Evolutionary conservation across 2,888 invertebrate species (phyloP).

Genomic region (Himalopsyche tibetana): DNA sequence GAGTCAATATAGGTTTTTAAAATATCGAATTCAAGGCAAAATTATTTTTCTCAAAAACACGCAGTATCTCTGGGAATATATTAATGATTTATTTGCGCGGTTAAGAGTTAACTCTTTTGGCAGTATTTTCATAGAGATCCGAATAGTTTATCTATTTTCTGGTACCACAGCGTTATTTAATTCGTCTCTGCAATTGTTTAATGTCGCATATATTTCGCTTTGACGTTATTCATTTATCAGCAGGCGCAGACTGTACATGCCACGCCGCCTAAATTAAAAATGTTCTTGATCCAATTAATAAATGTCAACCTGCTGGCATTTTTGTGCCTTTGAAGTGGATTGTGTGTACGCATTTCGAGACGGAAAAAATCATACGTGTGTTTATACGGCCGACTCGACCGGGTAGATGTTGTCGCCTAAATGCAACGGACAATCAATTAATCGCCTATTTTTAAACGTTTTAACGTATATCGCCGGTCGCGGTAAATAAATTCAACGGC

Average conservation of each 20-base stretch:
- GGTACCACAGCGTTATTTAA: background rate
- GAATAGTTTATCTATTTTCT: too few species aligned
- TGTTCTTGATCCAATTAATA: conserved; percentile 16
- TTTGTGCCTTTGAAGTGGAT: conserved; percentile 19
- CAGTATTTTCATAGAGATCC: too few species aligned
- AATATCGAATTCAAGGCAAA: too few species aligned
- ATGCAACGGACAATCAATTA: conserved; percentile 34
- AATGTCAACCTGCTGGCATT: conserved; percentile 8
- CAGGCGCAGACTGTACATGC: background rate
- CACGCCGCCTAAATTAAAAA: conserved; percentile 17
- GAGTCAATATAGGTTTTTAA: too few species aligned
- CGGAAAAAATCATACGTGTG: conserved; percentile 12
- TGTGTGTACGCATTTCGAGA: background rate
- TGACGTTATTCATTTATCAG: conserved; percentile 57
- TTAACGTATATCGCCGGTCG: background rate
- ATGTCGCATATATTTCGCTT: conserved; percentile 58
- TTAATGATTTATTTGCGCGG: too few species aligned
- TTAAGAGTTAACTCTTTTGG: too few species aligned
- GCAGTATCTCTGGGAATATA: too few species aligned
- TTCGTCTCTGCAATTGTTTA: conserved; percentile 55
- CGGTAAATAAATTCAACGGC: background rate
- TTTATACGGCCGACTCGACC: background rate
- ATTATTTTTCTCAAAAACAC: too few species aligned
- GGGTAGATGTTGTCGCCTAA: conserved; percentile 15
- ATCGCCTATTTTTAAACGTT: conserved; percentile 31